Conservation (phyloP, 2,888 invertebrate species). For the Athetis lepigone region DNA sequence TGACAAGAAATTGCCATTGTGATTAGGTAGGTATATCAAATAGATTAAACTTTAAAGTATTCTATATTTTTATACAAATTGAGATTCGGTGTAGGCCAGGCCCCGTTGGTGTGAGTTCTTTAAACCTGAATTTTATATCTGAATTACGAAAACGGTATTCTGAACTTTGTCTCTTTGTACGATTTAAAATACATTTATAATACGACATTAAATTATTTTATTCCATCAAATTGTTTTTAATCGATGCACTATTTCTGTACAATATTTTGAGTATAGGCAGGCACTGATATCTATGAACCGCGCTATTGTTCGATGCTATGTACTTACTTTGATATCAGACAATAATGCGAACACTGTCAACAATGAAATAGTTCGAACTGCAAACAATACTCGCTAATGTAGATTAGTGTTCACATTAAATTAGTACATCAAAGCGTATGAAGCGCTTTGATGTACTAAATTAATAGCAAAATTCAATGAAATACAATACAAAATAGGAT, state of each 20-base stretch:
- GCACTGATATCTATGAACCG: conserved; percentile 1
- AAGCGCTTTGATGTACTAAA: too few relatives aligned
- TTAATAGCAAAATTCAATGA: background rate
- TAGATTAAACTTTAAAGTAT: too few relatives aligned
- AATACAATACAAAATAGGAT: conserved; percentile 4
- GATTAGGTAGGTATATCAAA: background rate
- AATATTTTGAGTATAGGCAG: conserved; percentile 8
- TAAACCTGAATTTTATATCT: background rate
- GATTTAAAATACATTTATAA: conserved; percentile 35
- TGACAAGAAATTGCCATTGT: background rate
- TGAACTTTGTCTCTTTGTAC: too few relatives aligned
- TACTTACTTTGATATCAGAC: conserved; percentile 7
- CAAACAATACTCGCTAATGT: background rate
- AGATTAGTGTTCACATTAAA: too few relatives aligned
- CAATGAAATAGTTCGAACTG: conserved; percentile 7
- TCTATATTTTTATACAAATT: conserved; percentile 1
- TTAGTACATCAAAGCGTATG: too few relatives aligned
- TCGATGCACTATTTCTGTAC: conserved; percentile 17
- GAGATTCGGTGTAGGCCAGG: background rate
- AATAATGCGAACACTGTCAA: conserved; percentile 12
- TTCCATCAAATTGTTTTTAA: conserved; percentile 23
- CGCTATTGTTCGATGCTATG: conserved; percentile 13
- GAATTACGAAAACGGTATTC: too few relatives aligned
- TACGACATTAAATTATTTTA: conserved; percentile 40
- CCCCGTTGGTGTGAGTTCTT: background rate